A percentile compares a stretch with the other conserved stretches of the same genome.
These are phyloP conservation scores for Pogonocherus hispidulus DNA, from an alignment of 2,888 invertebrate genomes.

Conservation along the genomic window DNA sequence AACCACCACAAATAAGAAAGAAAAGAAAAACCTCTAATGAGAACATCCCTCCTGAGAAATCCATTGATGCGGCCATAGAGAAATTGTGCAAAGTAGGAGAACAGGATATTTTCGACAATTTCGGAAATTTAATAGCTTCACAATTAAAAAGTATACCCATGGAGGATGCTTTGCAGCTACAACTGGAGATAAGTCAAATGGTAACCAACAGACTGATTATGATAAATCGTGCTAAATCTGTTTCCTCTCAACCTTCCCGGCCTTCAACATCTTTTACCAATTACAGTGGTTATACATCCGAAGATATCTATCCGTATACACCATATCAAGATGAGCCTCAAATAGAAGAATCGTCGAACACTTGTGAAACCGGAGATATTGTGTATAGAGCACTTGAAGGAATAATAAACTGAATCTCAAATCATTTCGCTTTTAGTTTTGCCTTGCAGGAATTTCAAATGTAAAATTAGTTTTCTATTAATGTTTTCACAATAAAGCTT, in stretches of 20 bases:
- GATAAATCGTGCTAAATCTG: neutral
- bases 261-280: neutral
- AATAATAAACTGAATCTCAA: no score
- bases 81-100: slow-evolving; percentile 5
- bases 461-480: no score
- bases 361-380: slow-evolving; percentile 1
- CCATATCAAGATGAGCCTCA: neutral
- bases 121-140: slow-evolving; percentile 13
- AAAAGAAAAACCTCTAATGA: neutral
- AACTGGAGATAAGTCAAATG: slow-evolving; percentile 10
- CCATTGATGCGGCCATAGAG: neutral
- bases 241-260: neutral
- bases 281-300: slow-evolving; percentile 3
- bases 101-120: slow-evolving; percentile 13
- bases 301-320: neutral
- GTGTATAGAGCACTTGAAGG: slow-evolving; percentile 4
- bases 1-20: neutral
- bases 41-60: neutral
- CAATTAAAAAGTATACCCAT: slow-evolving; percentile 14
- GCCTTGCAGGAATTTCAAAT: no score
- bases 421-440: no score
- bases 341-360: neutral
- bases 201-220: neutral
- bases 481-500: neutral
- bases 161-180: slow-evolving; percentile 12